Evolutionary conservation across 2,113 vertebrate genomes (phyloP), one percentile per base, ranked within the genome.

Genomic region (Montifringilla adamsi): DNA sequence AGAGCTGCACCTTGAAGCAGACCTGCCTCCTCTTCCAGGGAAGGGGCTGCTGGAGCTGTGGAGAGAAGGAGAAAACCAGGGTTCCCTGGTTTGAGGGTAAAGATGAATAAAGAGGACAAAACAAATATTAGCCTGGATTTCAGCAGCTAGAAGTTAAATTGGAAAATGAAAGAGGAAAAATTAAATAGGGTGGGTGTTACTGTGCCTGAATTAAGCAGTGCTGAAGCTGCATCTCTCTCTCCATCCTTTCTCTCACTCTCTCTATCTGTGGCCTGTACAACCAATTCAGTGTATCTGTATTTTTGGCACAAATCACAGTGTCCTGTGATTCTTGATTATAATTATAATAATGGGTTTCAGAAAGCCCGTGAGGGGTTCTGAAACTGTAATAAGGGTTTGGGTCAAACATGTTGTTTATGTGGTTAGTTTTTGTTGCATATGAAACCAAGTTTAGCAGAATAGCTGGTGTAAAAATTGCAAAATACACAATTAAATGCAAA

Each of bases 341-440:
- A 98, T 97, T 97, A 97, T 98, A 98, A 98, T 98, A 97, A 98
- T 95, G 97, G 98, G 96, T 97, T 98, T 98, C 96, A 96, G 91
- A 97, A 97, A 97, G 96, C 92, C 82, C 93, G 96, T 28, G 64
- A 98, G 94, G 96, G 94, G 93, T 93, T 97, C 95, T 96, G 97
- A 97, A 97, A 98, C 95, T 87, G 91, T 94, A 98, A 98, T 97
- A 96, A 97, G 87, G 90, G 69, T 90, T 97, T 97, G 94, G 85
- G 96, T 95, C 90, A 96, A 94, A 94, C 35, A 4, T 84, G 74
- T 96, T 98, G 97, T 97, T 98, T 97, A 97, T 79, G 33, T 84
- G 86, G 90, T 80, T 89, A 90, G 93, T 84, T 79, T 98, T 97
- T 97, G 96, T 96, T 94, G 97, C 96, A 94, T 95, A 95, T 97